phyloP scores from a whole-genome alignment of 2,113 vertebrate species.

The Myanophis thanlyinensis region DNA sequence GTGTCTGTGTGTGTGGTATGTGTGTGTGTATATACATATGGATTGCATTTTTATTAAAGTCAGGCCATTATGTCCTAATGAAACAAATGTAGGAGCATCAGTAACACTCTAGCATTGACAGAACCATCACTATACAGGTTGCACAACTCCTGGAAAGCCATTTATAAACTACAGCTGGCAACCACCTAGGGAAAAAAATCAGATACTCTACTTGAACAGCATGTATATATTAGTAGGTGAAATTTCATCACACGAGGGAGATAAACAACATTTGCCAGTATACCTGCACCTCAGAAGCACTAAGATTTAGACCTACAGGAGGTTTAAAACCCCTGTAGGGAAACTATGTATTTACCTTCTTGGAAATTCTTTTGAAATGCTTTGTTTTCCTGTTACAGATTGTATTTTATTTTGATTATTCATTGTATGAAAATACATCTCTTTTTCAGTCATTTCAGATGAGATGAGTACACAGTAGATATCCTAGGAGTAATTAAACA shows the following conservation, averaged over 20 bases:
- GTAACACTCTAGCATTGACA: neutral
- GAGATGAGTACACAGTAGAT: neutral
- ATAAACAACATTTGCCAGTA: neutral
- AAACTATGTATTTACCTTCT: neutral
- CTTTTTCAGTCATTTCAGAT: neutral
- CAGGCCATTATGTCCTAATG: neutral
- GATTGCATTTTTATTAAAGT: neutral
- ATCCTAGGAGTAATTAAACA: neutral
- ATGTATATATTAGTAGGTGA: neutral
- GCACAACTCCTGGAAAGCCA: neutral
- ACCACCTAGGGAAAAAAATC: neutral
- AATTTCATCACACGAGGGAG: neutral
- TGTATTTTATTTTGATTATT: neutral
- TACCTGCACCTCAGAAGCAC: neutral
- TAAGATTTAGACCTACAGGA: neutral
- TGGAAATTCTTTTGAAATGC: neutral
- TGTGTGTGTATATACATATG: too few relatives aligned
- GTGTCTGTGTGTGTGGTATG: neutral
- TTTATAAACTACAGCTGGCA: neutral
- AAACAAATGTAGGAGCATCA: neutral
- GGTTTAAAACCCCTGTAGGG: neutral
- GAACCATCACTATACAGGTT: neutral
- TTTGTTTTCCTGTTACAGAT: neutral
- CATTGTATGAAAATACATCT: neutral
- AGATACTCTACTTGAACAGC: neutral